Evolutionary conservation across 92 coral and sea anemone species (phyloP).

Genomic region (Scolanthus callimorphus): DNA sequence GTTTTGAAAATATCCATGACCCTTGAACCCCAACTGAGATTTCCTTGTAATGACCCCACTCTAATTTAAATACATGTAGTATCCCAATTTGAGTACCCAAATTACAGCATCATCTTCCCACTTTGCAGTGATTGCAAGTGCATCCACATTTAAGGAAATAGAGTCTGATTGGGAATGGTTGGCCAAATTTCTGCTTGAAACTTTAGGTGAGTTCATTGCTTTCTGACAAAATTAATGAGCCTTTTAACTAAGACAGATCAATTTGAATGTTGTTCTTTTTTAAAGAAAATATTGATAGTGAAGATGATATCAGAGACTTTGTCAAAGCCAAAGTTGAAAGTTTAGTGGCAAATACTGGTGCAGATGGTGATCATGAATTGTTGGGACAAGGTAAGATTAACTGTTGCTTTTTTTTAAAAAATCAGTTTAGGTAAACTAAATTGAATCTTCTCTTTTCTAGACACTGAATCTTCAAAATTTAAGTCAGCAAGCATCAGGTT

Average conservation of each 20-base stretch:
- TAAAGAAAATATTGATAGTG: slow-evolving; percentile 87
- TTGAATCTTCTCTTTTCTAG: slow-evolving; percentile 16
- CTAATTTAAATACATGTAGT: too few relatives aligned
- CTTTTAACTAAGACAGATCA: background rate
- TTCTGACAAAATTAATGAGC: background rate
- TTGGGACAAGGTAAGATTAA: slow-evolving; percentile 4
- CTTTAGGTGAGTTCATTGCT: slow-evolving; percentile 57
- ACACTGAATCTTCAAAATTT: slow-evolving; percentile 78
- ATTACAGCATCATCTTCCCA: too few relatives aligned
- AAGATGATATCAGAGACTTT: slow-evolving; percentile 90
- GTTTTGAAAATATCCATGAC: too few relatives aligned
- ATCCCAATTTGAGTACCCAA: too few relatives aligned
- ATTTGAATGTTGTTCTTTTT: background rate
- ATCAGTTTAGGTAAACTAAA: background rate
- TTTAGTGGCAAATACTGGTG: slow-evolving; percentile 72
- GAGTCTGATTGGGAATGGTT: slow-evolving; percentile 96
- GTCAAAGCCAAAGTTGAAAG: slow-evolving; percentile 98
- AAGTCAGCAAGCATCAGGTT: slow-evolving; percentile 85
- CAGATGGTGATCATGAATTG: slow-evolving; percentile 62
- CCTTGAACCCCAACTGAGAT: too few relatives aligned
- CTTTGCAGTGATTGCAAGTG: slow-evolving; percentile 81
- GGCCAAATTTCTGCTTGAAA: slow-evolving; percentile 80
- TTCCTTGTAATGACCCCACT: too few relatives aligned
- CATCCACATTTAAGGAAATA: slow-evolving; percentile 76
- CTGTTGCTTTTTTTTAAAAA: background rate